These are phyloP conservation scores for Triplophysa tibetana DNA, from an alignment of 2,113 vertebrate genomes.

Conservation along the genomic window DNA sequence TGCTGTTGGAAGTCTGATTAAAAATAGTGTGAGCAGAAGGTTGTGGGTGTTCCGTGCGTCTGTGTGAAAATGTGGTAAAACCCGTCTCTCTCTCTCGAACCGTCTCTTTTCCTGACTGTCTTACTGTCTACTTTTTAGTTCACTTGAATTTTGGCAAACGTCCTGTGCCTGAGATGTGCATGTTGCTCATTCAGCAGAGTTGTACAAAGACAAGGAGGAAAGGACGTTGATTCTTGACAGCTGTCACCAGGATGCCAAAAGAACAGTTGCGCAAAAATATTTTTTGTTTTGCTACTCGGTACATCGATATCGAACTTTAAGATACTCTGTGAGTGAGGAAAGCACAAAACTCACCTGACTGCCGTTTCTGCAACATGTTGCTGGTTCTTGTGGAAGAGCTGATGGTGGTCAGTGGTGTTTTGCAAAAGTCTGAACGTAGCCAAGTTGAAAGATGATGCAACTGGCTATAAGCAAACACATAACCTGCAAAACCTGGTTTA, in stretches of 20 bases:
- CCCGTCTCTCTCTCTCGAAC: slow-evolving; percentile 38
- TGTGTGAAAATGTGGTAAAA: slow-evolving; percentile 57
- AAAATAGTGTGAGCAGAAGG: slow-evolving; percentile 64
- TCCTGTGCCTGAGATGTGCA: slow-evolving; percentile 47
- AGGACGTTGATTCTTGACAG: slow-evolving; percentile 34
- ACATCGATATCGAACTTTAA: background rate
- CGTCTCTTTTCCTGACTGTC: slow-evolving; percentile 44
- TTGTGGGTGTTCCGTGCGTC: slow-evolving; percentile 59
- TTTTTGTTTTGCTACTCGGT: slow-evolving; percentile 32
- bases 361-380: too few species aligned
- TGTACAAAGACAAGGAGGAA: slow-evolving; percentile 37
- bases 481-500: too few species aligned
- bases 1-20: slow-evolving; percentile 56
- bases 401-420: too few species aligned
- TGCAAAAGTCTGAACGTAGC: too few species aligned
- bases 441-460: too few species aligned
- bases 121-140: slow-evolving; percentile 33
- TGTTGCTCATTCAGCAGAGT: slow-evolving; percentile 52
- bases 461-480: too few species aligned
- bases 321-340: background rate
- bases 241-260: slow-evolving; percentile 46
- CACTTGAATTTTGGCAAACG: slow-evolving; percentile 48
- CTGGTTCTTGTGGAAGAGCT: too few species aligned
- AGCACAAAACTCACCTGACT: too few species aligned
- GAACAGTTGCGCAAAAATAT: slow-evolving; percentile 36